phyloP scores from a whole-genome alignment of 2,113 vertebrate species.

The Zapornia atra region DNA sequence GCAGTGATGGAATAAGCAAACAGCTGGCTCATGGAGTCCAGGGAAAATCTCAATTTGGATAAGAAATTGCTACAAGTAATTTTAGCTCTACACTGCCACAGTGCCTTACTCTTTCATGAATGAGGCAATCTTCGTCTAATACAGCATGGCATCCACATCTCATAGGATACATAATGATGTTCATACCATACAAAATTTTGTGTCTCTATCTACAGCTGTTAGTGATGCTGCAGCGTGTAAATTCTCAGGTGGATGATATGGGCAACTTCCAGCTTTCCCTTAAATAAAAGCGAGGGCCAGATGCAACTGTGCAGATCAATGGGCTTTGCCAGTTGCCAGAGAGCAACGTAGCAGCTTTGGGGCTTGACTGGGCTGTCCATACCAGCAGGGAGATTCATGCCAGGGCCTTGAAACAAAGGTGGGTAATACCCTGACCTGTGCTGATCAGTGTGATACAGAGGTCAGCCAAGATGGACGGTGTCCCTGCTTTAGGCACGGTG shows the following conservation, averaged over 20 bases:
- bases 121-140: not conserved
- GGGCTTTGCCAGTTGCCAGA: not conserved
- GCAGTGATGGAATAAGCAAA: constrained; percentile 29
- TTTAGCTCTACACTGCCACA: not conserved
- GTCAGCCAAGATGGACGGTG: not conserved
- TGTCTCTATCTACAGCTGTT: not conserved
- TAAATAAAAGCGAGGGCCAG: not conserved
- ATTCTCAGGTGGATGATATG: not conserved
- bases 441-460: not conserved
- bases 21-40: not conserved
- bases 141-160: not conserved
- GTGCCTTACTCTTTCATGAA: constrained; percentile 7
- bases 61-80: constrained; percentile 44
- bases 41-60: constrained; percentile 57
- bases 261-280: not conserved
- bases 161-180: not conserved
- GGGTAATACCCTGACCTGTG: not conserved
- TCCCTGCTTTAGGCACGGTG: not conserved
- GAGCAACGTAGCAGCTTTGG: fast-evolving
- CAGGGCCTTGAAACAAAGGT: not conserved
- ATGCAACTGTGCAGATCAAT: not conserved
- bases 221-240: not conserved
- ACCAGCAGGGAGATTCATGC: not conserved
- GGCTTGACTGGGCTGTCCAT: not conserved
- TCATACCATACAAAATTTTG: not conserved